phyloP scores from a whole-genome alignment of 2,888 invertebrate genomes.

The Troides aeacus region DNA sequence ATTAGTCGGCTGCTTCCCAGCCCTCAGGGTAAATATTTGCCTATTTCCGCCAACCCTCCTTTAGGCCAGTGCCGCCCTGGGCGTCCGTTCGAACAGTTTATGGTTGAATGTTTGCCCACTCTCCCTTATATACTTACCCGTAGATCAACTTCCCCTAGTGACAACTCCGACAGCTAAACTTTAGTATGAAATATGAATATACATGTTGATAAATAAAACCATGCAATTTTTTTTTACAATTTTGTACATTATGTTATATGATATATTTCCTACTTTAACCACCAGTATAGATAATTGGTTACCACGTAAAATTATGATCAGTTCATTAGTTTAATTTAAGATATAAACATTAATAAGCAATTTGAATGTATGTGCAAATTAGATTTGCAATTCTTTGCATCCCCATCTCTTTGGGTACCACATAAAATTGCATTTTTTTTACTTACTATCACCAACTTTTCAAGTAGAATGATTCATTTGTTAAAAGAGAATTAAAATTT shows the following conservation, averaged over 20 bases:
- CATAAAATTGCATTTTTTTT: too few species aligned
- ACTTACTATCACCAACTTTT: too few species aligned
- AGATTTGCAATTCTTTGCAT: too few species aligned
- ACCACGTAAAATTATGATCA: too few species aligned
- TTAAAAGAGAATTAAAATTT: too few species aligned
- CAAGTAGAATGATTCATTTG: too few species aligned
- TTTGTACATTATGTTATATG: neutral
- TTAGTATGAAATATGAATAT: slow-evolving; percentile 33
- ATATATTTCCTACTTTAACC: neutral
- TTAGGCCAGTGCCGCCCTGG: slow-evolving; percentile 64
- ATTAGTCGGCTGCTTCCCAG: slow-evolving; percentile 76
- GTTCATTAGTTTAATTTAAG: too few species aligned
- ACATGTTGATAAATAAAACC: slow-evolving; percentile 23
- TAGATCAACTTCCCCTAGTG: slow-evolving; percentile 58
- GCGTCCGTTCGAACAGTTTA: slow-evolving; percentile 66
- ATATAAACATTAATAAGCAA: too few species aligned
- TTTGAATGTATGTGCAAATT: too few species aligned
- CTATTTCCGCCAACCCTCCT: slow-evolving; percentile 77
- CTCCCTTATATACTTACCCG: slow-evolving; percentile 61
- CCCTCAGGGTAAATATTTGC: slow-evolving; percentile 75
- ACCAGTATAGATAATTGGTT: neutral
- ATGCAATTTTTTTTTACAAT: neutral
- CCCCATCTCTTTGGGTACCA: too few species aligned
- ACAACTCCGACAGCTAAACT: slow-evolving; percentile 46
- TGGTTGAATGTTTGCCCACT: slow-evolving; percentile 68